A percentile compares a stretch with the other conserved stretches of the same genome.
Evolutionary conservation across 1,140 invertebrate species (phyloP).

Genomic region (Sarcophaga bullata): DNA sequence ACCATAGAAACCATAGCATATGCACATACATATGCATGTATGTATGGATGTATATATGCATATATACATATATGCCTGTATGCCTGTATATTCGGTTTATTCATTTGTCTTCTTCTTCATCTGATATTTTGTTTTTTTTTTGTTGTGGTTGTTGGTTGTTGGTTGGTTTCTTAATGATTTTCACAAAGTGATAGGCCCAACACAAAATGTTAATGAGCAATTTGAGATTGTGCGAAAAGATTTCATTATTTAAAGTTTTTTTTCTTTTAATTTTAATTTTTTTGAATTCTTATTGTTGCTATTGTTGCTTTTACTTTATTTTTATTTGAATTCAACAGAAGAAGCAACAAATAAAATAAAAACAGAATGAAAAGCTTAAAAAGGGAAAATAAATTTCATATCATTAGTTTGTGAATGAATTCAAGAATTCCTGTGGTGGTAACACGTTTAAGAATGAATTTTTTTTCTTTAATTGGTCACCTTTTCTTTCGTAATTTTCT

Average conservation of each 20-base stretch:
- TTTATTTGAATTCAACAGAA: conserved; percentile 43
- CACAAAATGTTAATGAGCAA: conserved; percentile 67
- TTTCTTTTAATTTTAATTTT: conserved; percentile 44
- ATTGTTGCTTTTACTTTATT: too few relatives aligned
- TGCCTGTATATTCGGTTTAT: too few relatives aligned
- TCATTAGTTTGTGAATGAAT: conserved; percentile 6
- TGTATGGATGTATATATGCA: too few relatives aligned
- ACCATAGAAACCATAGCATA: too few relatives aligned
- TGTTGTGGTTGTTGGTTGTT: background rate
- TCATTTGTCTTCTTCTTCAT: too few relatives aligned
- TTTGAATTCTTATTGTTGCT: too few relatives aligned
- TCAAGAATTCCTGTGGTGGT: background rate
- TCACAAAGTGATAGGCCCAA: conserved; percentile 66
- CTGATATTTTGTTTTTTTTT: background rate
- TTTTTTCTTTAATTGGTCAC: too few relatives aligned
- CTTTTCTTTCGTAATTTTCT: too few relatives aligned
- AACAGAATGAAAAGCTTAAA: background rate
- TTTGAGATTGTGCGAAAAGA: conserved; percentile 66
- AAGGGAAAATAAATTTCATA: background rate
- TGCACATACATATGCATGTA: too few relatives aligned
- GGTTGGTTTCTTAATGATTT: conserved; percentile 51
- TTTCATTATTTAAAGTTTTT: conserved; percentile 65
- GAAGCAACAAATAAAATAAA: background rate
- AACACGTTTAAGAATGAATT: conserved; percentile 2
- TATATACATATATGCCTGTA: too few relatives aligned